Percentiles rank a stretch among this genome's conserved stretches.
Evolutionary conservation across 2,888 invertebrate species (phyloP).

Genomic region (Tetramorium bicarinatum): DNA sequence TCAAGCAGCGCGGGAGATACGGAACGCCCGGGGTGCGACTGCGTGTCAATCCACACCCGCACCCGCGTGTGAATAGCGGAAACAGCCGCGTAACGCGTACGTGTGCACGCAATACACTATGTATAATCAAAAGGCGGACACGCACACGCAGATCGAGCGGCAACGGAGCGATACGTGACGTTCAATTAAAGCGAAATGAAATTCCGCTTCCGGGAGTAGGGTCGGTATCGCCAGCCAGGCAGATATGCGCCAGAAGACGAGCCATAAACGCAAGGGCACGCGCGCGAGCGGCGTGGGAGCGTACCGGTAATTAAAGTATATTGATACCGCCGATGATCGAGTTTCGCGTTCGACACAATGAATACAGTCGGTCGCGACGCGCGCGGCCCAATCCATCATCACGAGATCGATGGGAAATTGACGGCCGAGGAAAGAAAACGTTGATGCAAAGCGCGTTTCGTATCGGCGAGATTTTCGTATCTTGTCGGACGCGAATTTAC

Average conservation of each 20-base stretch:
- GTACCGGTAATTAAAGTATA: constrained; percentile 47
- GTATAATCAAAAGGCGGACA: not conserved
- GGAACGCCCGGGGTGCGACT: not conserved
- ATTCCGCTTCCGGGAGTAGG: constrained; percentile 74
- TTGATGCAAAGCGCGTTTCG: not conserved
- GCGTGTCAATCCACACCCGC: not conserved
- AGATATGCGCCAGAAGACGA: constrained; percentile 23
- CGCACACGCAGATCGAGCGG: not conserved
- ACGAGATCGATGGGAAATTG: constrained; percentile 55
- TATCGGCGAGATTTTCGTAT: not conserved
- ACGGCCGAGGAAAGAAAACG: constrained; percentile 55
- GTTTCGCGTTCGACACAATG: constrained; percentile 23
- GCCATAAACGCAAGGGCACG: constrained; percentile 43
- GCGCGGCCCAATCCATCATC: constrained; percentile 34
- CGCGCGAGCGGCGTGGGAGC: constrained; percentile 18
- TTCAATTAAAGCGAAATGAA: constrained; percentile 83
- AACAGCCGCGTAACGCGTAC: not conserved
- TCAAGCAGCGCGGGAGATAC: not conserved
- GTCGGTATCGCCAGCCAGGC: not conserved
- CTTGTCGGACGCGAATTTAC: not conserved
- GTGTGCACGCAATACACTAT: not conserved
- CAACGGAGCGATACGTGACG: constrained; percentile 74
- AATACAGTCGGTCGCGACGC: constrained; percentile 22
- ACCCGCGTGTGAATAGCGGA: not conserved
- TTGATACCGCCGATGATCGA: constrained; percentile 43